Evolutionary conservation across 2,797 vertebrate species (phyloP).

Genomic region (Poeciliopsis gracilis): DNA sequence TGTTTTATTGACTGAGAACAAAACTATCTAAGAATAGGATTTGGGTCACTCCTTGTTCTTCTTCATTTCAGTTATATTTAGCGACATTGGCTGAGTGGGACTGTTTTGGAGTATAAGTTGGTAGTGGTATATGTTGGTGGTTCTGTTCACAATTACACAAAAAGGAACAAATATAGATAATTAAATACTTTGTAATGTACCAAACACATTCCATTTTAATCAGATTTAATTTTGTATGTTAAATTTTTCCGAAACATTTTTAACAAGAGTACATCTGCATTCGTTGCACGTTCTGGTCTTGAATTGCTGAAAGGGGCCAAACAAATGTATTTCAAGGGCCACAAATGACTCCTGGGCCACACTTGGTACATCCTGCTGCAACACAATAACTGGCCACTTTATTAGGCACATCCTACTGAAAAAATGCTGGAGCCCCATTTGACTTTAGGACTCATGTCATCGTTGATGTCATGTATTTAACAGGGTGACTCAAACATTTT

Average conservation of each 20-base stretch:
- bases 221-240: not conserved
- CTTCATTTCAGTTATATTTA: not conserved
- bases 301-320: not conserved
- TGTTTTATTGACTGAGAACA: not conserved
- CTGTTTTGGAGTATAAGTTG: not conserved
- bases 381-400: not conserved
- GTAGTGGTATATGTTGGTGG: not conserved
- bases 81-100: not conserved
- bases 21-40: not conserved
- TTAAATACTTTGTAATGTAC: not conserved
- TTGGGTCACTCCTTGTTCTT: not conserved
- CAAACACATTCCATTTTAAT: not conserved
- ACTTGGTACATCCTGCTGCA: not conserved
- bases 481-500: not conserved
- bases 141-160: not conserved
- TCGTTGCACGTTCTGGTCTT: not conserved
- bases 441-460: not conserved
- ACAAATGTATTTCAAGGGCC: not conserved
- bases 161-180: not conserved
- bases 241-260: not conserved
- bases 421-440: not conserved
- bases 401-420: not conserved
- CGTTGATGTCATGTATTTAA: not conserved
- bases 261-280: not conserved
- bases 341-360: not conserved